Evolutionary conservation across 30 jellyfish, hydroid and myxozoan species (phyloP).

Genomic region (Rhopilema esculentum): DNA sequence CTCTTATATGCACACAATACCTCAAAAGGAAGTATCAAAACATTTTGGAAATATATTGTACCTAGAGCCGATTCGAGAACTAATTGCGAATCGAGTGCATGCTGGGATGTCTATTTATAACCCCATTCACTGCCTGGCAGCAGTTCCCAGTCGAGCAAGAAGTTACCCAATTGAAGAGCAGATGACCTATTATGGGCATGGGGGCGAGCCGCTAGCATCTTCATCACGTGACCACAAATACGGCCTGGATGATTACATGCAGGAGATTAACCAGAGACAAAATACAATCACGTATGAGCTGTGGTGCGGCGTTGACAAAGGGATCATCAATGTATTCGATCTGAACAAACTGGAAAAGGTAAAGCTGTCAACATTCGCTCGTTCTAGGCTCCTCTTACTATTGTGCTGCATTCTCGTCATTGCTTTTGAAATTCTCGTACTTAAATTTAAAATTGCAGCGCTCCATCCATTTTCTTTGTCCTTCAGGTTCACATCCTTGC

Average conservation of each 20-base stretch:
- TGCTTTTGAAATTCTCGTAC: too few species aligned
- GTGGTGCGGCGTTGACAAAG: conserved; percentile 98
- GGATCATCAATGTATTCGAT: conserved; percentile 83
- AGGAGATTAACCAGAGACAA: background rate
- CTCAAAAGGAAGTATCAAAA: conserved; percentile 49
- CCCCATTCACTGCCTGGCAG: conserved; percentile 90
- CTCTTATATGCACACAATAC: conserved; percentile 42
- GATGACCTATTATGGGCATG: conserved; percentile 58
- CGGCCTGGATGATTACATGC: conserved; percentile 24
- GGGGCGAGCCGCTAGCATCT: conserved; percentile 69
- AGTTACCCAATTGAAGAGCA: conserved; percentile 55
- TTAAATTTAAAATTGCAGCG: too few species aligned
- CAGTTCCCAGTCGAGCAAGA: conserved; percentile 75
- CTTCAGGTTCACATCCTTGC: conserved; percentile 61
- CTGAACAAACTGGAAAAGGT: conserved; percentile 57
- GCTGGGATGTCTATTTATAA: conserved; percentile 50
- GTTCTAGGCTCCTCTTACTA: too few species aligned
- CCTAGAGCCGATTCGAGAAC: conserved; percentile 61
- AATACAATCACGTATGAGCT: conserved; percentile 64
- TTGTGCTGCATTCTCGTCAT: too few species aligned
- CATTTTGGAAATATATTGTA: conserved; percentile 35
- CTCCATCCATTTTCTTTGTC: background rate
- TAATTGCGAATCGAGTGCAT: conserved; percentile 60
- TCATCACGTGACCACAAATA: conserved; percentile 34
- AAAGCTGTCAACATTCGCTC: background rate